Base-by-base conservation (phyloP, 2,888 invertebrate genomes). In the Drosophila ochracea region DNA sequence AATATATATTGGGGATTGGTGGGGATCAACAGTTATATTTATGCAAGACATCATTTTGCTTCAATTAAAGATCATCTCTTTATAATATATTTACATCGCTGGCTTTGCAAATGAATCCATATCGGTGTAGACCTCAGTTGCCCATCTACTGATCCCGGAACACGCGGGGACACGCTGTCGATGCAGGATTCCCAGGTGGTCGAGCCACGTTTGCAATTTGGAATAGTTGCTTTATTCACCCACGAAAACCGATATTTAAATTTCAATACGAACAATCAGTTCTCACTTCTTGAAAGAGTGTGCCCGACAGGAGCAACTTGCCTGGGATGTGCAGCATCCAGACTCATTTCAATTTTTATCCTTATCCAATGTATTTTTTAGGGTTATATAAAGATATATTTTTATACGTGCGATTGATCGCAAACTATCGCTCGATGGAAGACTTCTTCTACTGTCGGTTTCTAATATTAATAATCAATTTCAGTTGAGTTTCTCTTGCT, bases 211-310 rank as follows among this genome's bases (percentile, higher is more conserved):
- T 82, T 95, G 95, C 10, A 94, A 94, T 85, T 94, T 94, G 69
- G 95, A 95, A 91, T 83, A 82, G 10, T 79, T 78, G 52, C 59
- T 31, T 89, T 89, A 37, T 75, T 63, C 4, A 78, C 70, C 89
- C 89, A 31, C 41, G 37, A 37, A 16, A 11, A n/a, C 4, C 25
- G 4, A 35, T 16, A 43, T 13, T 4, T 31, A 31, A 4, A 6
- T 16, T 4, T 31, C 21, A 4, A 6, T 16, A 25, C 6, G 35
- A 94, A 21, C 11, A 43, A 43, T 21, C n/a, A 43, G 43, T 11
- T 43, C 95, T 95, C 94, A 96, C 97, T 93, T 96, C 94, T 66
- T 95, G 94, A 91, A 96, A 95, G 93, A 35, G 13, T 4, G 13
- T 35, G 11, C 11, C 35, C 35, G 35, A 4, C 35, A 35, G 35